Conservation (phyloP, 2,888 invertebrate species). For the Eudiplozoon nipponicum region DNA sequence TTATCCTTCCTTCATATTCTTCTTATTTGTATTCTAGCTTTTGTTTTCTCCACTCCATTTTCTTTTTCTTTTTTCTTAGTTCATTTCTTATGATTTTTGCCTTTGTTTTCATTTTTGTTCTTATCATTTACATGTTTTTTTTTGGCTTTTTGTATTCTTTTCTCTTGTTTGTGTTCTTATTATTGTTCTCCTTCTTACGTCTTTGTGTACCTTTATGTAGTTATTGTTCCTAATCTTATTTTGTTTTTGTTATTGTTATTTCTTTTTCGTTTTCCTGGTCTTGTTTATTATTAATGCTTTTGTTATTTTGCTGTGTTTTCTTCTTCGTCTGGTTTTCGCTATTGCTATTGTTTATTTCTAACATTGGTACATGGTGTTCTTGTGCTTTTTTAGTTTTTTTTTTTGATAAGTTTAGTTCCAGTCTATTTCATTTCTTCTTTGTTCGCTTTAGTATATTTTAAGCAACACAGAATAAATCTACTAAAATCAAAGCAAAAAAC, state of each 20-base stretch:
- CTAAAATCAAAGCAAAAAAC: too few species aligned
- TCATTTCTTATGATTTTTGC: too few species aligned
- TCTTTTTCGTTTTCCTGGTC: background rate
- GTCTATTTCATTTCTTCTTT: slow-evolving; percentile 26
- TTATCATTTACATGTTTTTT: background rate
- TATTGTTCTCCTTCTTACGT: too few species aligned
- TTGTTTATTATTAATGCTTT: slow-evolving; percentile 3
- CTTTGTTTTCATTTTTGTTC: background rate
- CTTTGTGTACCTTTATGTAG: too few species aligned
- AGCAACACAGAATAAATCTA: too few species aligned
- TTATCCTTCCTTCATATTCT: background rate
- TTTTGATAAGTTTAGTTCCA: slow-evolving; percentile 4
- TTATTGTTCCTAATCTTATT: background rate
- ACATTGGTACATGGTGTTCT: slow-evolving; percentile 6
- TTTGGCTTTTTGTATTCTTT: background rate
- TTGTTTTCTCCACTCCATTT: too few species aligned
- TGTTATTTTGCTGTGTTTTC: slow-evolving; percentile 8
- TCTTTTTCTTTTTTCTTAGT: too few species aligned
- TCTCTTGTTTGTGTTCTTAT: slow-evolving; percentile 2
- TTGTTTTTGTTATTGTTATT: slow-evolving; percentile 4
- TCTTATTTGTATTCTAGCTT: too few species aligned
- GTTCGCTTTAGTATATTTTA: too few species aligned
- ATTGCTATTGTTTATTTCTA: slow-evolving; percentile 5
- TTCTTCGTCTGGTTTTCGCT: slow-evolving; percentile 4
- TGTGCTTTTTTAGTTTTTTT: slow-evolving; percentile 19